phyloP scores from a whole-genome alignment of 2,113 vertebrate genomes.

The Trochalopteron elliotii region DNA sequence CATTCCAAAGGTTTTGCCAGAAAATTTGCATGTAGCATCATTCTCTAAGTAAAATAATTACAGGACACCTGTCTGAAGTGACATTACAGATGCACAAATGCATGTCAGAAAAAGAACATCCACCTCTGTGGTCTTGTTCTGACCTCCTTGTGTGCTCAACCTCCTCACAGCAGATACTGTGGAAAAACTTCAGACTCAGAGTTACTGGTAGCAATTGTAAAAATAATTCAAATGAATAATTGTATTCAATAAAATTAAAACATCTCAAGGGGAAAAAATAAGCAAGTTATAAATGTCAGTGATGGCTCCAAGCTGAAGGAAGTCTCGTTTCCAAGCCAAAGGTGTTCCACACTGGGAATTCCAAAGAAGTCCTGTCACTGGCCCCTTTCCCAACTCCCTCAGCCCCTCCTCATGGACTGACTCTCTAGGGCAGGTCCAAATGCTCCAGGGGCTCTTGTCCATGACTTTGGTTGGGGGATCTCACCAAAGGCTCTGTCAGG shows the following conservation, averaged over 20 bases:
- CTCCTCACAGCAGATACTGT: neutral
- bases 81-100: neutral
- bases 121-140: neutral
- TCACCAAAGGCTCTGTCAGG: too few species aligned
- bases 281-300: neutral
- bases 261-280: neutral
- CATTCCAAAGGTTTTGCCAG: neutral
- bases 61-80: neutral
- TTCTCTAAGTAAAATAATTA: neutral
- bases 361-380: neutral
- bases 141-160: neutral
- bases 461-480: rapidly evolving
- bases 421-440: rapidly evolving
- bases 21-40: neutral
- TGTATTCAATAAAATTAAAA: neutral
- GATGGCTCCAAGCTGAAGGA: neutral
- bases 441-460: neutral
- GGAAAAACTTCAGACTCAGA: neutral
- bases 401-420: neutral
- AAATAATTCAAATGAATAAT: neutral
- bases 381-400: neutral
- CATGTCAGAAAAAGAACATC: neutral
- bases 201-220: neutral
- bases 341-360: neutral
- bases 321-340: neutral